These are phyloP conservation scores for Rhagonycha lutea DNA, from an alignment of 2,888 invertebrate genomes.

Conservation along the genomic window DNA sequence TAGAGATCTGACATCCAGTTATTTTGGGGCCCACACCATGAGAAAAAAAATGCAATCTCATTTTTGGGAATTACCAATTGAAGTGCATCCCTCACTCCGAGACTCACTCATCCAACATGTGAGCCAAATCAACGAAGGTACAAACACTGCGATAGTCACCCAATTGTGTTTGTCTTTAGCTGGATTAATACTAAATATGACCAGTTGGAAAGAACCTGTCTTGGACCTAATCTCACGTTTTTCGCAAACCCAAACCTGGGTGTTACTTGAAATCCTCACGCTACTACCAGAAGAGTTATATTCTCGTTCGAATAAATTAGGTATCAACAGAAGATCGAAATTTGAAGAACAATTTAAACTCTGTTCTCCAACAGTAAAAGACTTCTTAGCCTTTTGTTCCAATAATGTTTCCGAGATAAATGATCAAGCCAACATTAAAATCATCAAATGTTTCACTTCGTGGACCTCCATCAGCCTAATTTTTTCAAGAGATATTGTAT, in stretches of 20 bases:
- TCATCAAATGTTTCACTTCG: slow-evolving; percentile 85
- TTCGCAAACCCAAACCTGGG: slow-evolving; percentile 73
- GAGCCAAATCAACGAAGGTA: slow-evolving; percentile 76
- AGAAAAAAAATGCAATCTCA: slow-evolving; percentile 90
- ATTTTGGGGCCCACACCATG: slow-evolving; percentile 98
- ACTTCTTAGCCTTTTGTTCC: slow-evolving; percentile 79
- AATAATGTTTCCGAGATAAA: slow-evolving; percentile 68
- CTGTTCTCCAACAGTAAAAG: slow-evolving; percentile 76
- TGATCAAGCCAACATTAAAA: slow-evolving; percentile 70
- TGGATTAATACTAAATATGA: slow-evolving; percentile 92
- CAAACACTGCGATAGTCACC: slow-evolving; percentile 83
- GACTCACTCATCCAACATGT: slow-evolving; percentile 91
- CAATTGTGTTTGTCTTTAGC: slow-evolving; percentile 92
- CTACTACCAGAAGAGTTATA: slow-evolving; percentile 96
- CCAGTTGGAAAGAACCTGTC: slow-evolving; percentile 88
- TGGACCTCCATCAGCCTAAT: slow-evolving; percentile 89
- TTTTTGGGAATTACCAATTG: slow-evolving; percentile 87
- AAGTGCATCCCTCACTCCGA: slow-evolving; percentile 82
- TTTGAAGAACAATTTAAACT: slow-evolving; percentile 78
- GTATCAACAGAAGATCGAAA: slow-evolving; percentile 87
- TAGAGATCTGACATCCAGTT: slow-evolving; percentile 88
- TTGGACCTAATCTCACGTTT: slow-evolving; percentile 81
- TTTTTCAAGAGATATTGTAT: slow-evolving; percentile 71
- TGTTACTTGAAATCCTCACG: slow-evolving; percentile 88
- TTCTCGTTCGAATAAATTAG: slow-evolving; percentile 76